These are phyloP conservation scores for Hippocampus guttulatus DNA, from an alignment of 2,113 vertebrate species.

Conservation along the genomic window DNA sequence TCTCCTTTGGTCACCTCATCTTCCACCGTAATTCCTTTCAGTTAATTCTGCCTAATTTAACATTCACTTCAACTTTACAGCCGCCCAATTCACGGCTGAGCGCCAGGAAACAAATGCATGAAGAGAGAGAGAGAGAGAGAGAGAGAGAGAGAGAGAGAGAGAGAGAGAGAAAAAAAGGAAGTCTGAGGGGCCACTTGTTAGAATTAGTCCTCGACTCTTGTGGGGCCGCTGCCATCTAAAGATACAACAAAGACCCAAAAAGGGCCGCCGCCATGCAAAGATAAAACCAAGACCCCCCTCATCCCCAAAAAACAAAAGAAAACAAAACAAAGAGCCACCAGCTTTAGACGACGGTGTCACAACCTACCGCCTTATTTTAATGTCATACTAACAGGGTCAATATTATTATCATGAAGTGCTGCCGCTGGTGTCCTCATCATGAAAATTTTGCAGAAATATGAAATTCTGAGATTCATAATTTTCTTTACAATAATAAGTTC, in stretches of 20 bases:
- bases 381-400: too few relatives aligned
- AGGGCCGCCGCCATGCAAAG: too few relatives aligned
- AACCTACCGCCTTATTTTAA: too few relatives aligned
- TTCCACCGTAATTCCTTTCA: slow-evolving; percentile 91
- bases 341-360: too few relatives aligned
- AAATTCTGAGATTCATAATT: too few relatives aligned
- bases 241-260: slow-evolving; percentile 74
- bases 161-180: slow-evolving; percentile 43
- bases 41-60: slow-evolving; percentile 97
- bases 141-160: slow-evolving; percentile 49
- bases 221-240: slow-evolving; percentile 81
- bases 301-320: too few relatives aligned
- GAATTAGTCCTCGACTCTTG: slow-evolving; percentile 92
- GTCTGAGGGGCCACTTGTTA: slow-evolving; percentile 84
- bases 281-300: too few relatives aligned
- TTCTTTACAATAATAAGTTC: too few relatives aligned
- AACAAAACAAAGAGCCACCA: too few relatives aligned
- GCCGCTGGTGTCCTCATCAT: too few relatives aligned
- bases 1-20: slow-evolving; percentile 85
- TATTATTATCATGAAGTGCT: too few relatives aligned
- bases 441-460: too few relatives aligned
- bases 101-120: slow-evolving; percentile 81
- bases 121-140: slow-evolving; percentile 62
- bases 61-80: slow-evolving; percentile 87
- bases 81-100: slow-evolving; percentile 90